Conservation (phyloP, 1,140 invertebrate species). For the Heliconius hewitsoni region DNA sequence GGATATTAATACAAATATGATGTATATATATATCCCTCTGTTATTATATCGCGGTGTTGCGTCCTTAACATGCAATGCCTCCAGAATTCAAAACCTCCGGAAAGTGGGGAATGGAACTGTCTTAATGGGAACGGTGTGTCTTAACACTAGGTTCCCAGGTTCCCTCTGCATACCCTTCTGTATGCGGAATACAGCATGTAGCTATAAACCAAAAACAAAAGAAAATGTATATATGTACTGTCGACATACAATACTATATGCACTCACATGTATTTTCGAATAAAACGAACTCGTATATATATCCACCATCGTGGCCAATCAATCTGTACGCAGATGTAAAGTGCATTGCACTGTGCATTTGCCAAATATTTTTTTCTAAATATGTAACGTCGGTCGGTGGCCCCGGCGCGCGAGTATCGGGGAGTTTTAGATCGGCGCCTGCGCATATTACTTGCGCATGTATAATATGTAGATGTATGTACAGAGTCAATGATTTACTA, state of each 20-base stretch:
- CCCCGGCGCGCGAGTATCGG: constrained; percentile 69
- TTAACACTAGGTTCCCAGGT: too few species aligned
- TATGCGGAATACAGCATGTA: too few species aligned
- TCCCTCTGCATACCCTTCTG: too few species aligned
- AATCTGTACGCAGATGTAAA: constrained; percentile 36
- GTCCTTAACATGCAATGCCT: too few species aligned
- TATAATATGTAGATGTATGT: constrained; percentile 3
- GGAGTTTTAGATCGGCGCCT: constrained; percentile 69
- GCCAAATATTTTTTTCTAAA: constrained; percentile 81
- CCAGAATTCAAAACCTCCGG: too few species aligned
- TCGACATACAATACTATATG: neutral
- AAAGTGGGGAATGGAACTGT: too few species aligned
- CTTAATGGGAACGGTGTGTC: too few species aligned
- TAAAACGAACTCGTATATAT: neutral
- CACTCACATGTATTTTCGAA: neutral
- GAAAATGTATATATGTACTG: too few species aligned
- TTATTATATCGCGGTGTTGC: too few species aligned
- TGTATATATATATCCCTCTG: too few species aligned
- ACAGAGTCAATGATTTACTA: constrained; percentile 32
- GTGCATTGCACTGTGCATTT: constrained; percentile 60
- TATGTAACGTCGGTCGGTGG: constrained; percentile 68
- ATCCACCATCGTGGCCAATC: constrained; percentile 14
- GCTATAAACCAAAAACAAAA: too few species aligned
- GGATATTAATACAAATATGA: too few species aligned
- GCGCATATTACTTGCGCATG: constrained; percentile 46